Base-by-base conservation (phyloP, 92 coral and sea anemone species). In the Epizoanthus illoricatus region DNA sequence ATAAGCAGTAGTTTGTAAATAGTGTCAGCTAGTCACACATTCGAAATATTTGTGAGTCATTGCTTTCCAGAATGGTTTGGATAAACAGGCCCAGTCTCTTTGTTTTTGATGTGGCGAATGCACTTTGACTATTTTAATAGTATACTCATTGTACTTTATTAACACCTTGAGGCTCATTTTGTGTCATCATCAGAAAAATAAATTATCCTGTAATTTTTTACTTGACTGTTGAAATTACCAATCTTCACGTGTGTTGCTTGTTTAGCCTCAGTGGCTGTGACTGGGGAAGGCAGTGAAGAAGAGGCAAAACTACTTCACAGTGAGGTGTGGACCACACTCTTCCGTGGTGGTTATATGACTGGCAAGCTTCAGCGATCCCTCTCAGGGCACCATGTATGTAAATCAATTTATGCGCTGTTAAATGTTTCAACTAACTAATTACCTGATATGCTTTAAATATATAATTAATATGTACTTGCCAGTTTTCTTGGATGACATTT, bases 321-420 rank as follows among this genome's bases (percentile, higher is more conserved):
- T 76, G 95, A 96, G 63, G 92, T 96, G 36, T 96, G 99, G 99
- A 87, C 97, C 16, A 96, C 98, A 4, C 84, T 96, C 56, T 96
- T 96, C 79, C 98, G 99, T 47, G 99, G 99, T 40, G 97, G 99
- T 4, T 96, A 89, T 86, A 86, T 92, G 94, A 96, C 97, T 5
- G 98, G 94, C 83, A 96, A 96, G 80, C 91, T 96, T 20, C 99
- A 96, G 74, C 81, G 99, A 47, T 96, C 99, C 20, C 97, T 96
- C 39, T 96, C 99, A 58, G 98, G 98, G 33, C 90, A 95, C 57
- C 92, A 93, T 58, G 98, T 95, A 81, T 85, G 97, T 87, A 43
- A 5, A 10, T 17, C 58, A 12, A 8, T 28, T 6, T 52, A 24
- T n/a, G 41, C 36, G 1, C 81, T 45, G 16, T 52, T 52, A 52